Base-by-base conservation (phyloP, 2,888 invertebrate genomes). In the Andricus curvator region DNA sequence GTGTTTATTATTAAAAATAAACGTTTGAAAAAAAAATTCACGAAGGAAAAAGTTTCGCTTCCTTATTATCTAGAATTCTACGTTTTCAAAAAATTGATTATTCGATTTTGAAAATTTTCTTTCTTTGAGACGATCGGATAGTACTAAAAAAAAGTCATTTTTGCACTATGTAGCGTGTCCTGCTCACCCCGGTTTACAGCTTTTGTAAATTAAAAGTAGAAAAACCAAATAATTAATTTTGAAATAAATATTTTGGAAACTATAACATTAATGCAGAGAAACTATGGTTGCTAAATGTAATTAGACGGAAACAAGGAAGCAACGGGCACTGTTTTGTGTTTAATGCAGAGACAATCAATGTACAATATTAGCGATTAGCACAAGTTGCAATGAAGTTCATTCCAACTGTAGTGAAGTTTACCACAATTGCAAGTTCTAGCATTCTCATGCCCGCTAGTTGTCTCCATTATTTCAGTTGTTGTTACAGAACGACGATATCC, bases 331-430 rank as follows among this genome's bases (percentile, higher is more conserved):
- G 74, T 74, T 74, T 56, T 33, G 33, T 74, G 74, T 33, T 74
- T 74, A 74, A 56, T 29, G 56, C 74, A 56, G 51, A 74, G 74
- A 74, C 74, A 74, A 74, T 74, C 74, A 74, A 74, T 74, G 51
- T 74, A 51, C 51, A 70, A 33, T 51, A 70, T 70, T 51, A 74
- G 56, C 51, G 74, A 74, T 74, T 74, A 74, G 74, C 74, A 56
- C 74, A 74, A 74, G 74, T 74, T 74, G 74, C 56, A 74, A 74
- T 56, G 68, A 74, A 74, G 74, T 74, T 74, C 51, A 56, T 70
- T 70, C 29, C 70, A 70, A 70, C 70, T 51, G 17, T 56, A 74
- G 51, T 74, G 33, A 74, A 74, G 74, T 74, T 74, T 74, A 74
- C 74, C 74, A 74, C 74, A 74, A 74, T 74, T 56, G n/a, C 48